Conservation (phyloP, 2,888 invertebrate species). For the Drosophila peninsularis region DNA sequence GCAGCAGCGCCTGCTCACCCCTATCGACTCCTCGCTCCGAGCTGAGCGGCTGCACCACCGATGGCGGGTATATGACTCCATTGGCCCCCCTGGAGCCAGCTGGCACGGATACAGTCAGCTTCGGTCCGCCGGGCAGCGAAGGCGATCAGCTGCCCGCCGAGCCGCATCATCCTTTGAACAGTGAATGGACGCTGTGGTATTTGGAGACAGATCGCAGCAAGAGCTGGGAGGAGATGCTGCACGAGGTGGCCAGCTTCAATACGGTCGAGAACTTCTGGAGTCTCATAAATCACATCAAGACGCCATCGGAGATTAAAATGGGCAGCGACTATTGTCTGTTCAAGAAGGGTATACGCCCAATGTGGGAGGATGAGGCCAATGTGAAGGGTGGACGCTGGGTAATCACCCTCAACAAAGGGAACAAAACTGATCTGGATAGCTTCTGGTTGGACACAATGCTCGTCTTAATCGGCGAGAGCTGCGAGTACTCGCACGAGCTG, state of each 20-base stretch:
- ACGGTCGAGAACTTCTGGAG: constrained; percentile 99
- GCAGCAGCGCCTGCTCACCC: constrained; percentile 23
- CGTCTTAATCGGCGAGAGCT: constrained; percentile 97
- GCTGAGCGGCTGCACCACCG: constrained; percentile 10
- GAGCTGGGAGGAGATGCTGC: constrained; percentile 96
- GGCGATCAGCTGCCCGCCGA: constrained; percentile 84
- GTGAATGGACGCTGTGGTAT: constrained; percentile 98
- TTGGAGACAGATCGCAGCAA: constrained; percentile 93
- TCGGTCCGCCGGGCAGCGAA: constrained; percentile 7
- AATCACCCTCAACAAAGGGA: constrained; percentile 89
- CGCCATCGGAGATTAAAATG: constrained; percentile 90
- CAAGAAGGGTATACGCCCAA: constrained; percentile 89
- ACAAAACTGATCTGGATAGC: constrained; percentile 89
- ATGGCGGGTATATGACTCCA: constrained; percentile 8
- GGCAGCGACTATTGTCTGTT: constrained; percentile 92
- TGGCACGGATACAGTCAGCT: constrained; percentile 4
- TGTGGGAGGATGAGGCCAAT: constrained; percentile 96
- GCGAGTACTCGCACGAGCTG: constrained; percentile 94
- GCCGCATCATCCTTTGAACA: constrained; percentile 95
- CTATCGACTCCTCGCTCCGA: constrained; percentile 33
- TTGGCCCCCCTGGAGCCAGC: constrained; percentile 5
- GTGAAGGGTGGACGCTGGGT: constrained; percentile 94
- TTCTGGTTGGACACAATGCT: constrained; percentile 92
- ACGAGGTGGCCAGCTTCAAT: constrained; percentile 95
- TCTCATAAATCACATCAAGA: constrained; percentile 93